Conservation (phyloP, 2,888 invertebrate genomes). For the Spicauda simplicius region DNA sequence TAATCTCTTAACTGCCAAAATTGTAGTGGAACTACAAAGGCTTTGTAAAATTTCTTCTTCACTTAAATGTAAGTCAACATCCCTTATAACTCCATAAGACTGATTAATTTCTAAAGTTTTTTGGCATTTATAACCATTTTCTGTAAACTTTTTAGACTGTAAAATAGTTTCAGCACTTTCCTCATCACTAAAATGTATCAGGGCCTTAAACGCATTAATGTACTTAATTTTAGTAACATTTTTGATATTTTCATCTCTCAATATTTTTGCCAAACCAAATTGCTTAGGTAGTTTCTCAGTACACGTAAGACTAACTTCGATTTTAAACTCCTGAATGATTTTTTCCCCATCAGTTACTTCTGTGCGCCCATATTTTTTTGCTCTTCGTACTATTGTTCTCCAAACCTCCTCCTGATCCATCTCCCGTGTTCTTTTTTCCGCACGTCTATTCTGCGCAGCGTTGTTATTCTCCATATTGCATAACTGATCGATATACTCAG, state of each 20-base stretch:
- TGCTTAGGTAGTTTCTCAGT: constrained; percentile 30
- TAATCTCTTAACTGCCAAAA: constrained; percentile 17
- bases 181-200: constrained; percentile 18
- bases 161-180: constrained; percentile 15
- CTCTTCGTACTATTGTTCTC: constrained; percentile 5
- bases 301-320: constrained; percentile 16
- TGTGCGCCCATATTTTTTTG: constrained; percentile 6
- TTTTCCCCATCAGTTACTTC: background rate
- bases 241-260: constrained; percentile 23
- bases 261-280: constrained; percentile 30
- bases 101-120: constrained; percentile 12
- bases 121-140: constrained; percentile 19
- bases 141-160: constrained; percentile 4
- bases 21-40: background rate
- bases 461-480: background rate
- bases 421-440: constrained; percentile 14
- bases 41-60: constrained; percentile 16
- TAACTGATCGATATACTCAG: background rate
- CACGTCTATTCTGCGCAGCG: background rate
- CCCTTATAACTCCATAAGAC: constrained; percentile 25
- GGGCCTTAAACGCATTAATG: constrained; percentile 23
- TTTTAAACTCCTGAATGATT: constrained; percentile 1
- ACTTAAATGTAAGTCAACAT: constrained; percentile 12
- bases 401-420: constrained; percentile 15
- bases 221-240: constrained; percentile 28